Evolutionary conservation across 2,888 invertebrate species (phyloP), one percentile per base, ranked within the genome.

Genomic region (Lottia gigantea): DNA sequence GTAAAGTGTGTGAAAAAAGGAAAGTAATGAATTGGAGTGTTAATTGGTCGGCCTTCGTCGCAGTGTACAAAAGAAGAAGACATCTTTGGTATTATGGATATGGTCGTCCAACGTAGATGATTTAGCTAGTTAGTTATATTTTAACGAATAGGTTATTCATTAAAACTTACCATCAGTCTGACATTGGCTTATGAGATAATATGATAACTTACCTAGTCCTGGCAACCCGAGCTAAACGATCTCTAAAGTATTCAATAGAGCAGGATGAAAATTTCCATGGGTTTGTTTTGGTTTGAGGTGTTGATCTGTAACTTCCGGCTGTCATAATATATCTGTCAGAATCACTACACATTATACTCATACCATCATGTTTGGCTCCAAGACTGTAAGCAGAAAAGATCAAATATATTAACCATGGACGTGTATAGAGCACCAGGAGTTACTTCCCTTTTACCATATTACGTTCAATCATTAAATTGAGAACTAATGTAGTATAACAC

Each of bases 281-380:
- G 15, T 71, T 71, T 46, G 23, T 45, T 23, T n/a, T 12, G 26
- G 63, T 64, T n/a, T 15, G 1, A 3, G 16, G 12, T 1, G 67
- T 64, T 4, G 46, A 7, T 7, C n/a, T 55, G 61, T 55, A 64
- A 16, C 55, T 45, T 15, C 55, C 68, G 15, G 67, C 64, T 14
- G 71, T 47, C 71, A 71, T 71, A 61, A 71, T 67, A 61, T 62
- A 71, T 7, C 65, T 46, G 61, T 71, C 71, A 7, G 16, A 26
- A 15, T 63, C 23, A 12, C 49, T 64, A 55, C 71, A 71, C 19
- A 19, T 23, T 46, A 46, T 68, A 7, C 62, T 64, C 19, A 63
- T 55, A 16, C 71, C 71, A 61, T 71, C 71, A 31, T 71, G 71
- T 16, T 61, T 46, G 19, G 71, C 71, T 15, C 71, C 71, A n/a